Conservation (phyloP, 2,113 vertebrate species). For the Lophotis ruficrista region DNA sequence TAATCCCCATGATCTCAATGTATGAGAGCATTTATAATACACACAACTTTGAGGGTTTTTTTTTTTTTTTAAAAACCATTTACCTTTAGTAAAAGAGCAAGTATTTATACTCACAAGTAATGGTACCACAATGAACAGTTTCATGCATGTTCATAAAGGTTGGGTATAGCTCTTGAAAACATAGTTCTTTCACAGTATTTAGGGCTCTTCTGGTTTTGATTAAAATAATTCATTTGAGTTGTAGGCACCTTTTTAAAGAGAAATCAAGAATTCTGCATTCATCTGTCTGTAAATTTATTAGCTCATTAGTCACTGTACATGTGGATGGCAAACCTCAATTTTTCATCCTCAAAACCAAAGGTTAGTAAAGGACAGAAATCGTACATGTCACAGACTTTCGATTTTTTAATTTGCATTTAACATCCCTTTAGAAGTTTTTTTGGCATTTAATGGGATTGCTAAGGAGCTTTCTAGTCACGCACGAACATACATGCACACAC, state of each 20-base stretch:
- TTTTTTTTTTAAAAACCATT: background rate
- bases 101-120: background rate
- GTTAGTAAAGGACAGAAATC: background rate
- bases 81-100: background rate
- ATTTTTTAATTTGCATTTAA: background rate
- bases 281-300: constrained; percentile 30
- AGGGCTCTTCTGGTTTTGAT: background rate
- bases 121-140: background rate
- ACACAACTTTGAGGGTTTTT: background rate
- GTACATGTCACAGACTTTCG: background rate
- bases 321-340: constrained; percentile 28
- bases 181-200: background rate
- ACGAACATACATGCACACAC: background rate
- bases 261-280: constrained; percentile 30
- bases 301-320: constrained; percentile 24
- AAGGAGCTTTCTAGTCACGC: background rate
- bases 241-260: background rate
- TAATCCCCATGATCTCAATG: background rate
- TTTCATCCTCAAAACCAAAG: constrained; percentile 37
- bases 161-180: background rate
- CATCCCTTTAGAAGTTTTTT: background rate
- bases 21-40: background rate
- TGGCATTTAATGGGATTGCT: background rate
- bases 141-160: background rate
- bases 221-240: constrained; percentile 28